Conservation (phyloP, 2,113 vertebrate species). For the Atractosteus spatula region DNA sequence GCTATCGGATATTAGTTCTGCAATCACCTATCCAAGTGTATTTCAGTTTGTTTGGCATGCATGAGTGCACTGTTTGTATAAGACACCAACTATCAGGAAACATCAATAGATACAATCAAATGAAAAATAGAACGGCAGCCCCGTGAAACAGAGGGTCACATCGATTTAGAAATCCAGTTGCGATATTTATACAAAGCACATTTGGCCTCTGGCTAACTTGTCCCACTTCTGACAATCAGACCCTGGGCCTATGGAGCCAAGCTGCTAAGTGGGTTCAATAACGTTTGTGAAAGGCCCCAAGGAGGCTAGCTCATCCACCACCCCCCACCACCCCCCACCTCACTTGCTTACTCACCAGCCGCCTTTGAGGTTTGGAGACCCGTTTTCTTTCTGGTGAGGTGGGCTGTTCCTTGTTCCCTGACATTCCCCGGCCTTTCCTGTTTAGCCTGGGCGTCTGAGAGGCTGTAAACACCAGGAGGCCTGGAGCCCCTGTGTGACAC, state of each 20-base stretch:
- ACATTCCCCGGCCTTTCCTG: constrained; percentile 87
- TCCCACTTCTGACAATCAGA: background rate
- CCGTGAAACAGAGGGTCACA: background rate
- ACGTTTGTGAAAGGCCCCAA: background rate
- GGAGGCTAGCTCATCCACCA: background rate
- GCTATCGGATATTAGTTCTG: no score
- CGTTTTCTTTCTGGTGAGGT: no score
- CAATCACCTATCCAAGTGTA: no score
- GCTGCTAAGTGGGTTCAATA: constrained; percentile 1
- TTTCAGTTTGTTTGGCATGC: no score
- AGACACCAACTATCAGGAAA: no score
- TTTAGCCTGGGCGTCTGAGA: constrained; percentile 91
- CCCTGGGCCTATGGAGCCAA: background rate
- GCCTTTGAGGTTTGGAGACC: background rate
- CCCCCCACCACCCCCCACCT: background rate
- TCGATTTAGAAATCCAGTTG: background rate
- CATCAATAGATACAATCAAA: no score
- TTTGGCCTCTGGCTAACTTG: background rate
- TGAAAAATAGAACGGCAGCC: no score
- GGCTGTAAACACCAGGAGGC: constrained; percentile 83
- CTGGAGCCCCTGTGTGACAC: constrained; percentile 29
- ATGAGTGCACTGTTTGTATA: no score
- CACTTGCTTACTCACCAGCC: constrained; percentile 47
- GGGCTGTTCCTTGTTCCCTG: constrained; percentile 40
- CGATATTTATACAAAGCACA: background rate